Base-by-base conservation (phyloP, 2,797 vertebrate genomes). In the Danio tinwini region DNA sequence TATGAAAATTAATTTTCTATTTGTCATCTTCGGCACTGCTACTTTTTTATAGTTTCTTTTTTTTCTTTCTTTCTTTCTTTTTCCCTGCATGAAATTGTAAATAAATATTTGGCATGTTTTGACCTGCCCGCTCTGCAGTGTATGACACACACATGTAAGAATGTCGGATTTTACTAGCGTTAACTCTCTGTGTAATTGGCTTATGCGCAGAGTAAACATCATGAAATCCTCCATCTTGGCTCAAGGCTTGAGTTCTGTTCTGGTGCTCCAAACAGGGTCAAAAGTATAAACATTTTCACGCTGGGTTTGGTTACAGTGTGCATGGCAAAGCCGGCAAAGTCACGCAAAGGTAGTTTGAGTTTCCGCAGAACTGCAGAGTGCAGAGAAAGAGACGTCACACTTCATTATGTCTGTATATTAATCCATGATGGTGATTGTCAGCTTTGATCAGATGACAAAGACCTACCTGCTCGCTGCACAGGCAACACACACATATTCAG, bases 161-260 rank as follows among this genome's bases (percentile, higher is more conserved):
- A 88, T 89, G 76, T 81, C 85, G 56, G 29, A 89, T 83, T 72
- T 72, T 83, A 52, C 80, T 82, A 85, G 86, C 91, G 90, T 84
- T 74, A 82, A 87, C 87, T 92, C 93, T 94, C 89, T 90, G 86
- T 89, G 91, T 90, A 90, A 93, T 92, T 88, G 86, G 90, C 92
- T 90, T 93, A 93, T 93, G 92, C 88, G 92, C 88, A 90, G 88
- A 90, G 85, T 95, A 94, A 94, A 94, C 93, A 93, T 90, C 67
- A 77, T 81, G 85, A 92, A 93, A 91, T 93, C 92, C 90, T 91
- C 88, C 85, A 84, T 91, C 90, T 91, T 91, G 88, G 87, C 88
- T 87, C 84, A 88, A 88, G 80, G 86, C 80, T 83, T 86, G 81
- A 85, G 87, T 87, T 87, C 88, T 93, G 91, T 52, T 52, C 49